Evolutionary conservation across 2,888 invertebrate species (phyloP), one percentile per base, ranked within the genome.

Genomic region (Dryocosmus kuriphilus): DNA sequence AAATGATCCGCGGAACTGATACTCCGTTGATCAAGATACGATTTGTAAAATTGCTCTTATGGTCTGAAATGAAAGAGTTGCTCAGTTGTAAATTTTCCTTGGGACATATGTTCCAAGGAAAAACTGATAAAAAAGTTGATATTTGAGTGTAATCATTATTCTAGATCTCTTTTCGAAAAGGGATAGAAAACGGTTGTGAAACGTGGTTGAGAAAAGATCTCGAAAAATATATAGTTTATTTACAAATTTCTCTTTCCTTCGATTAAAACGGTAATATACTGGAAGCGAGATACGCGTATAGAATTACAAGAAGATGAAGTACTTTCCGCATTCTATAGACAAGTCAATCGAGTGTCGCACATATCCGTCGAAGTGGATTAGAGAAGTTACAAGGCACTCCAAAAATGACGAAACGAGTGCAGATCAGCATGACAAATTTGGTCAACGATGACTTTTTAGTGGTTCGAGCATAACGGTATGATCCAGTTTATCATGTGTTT

Each of bases 401-500:
- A 71, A 71, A 71, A 71, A 71, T 30, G 71, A 71, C 11, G 30
- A 51, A 71, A 51, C 51, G 71, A 41, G 51, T 71, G 71, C 71
- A 71, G 30, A 51, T 51, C n/a, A 41, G 75, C 75, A 79, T 77
- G 76, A 81, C 84, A 41, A 80, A 79, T 86, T 84, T 84, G 86
- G 84, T 85, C 81, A 84, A 77, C 80, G 77, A 74, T 79, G 76
- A 77, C 71, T 86, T 87, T 86, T 86, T 87, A 83, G 84, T 79
- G 78, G 79, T 67, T 82, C 80, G 74, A 80, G 80, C 73, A 80
- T 87, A 88, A 88, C 88, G 88, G 88, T 88, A 86, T 77, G 88
- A 83, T 88, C 87, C 89, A 87, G 86, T 87, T 87, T 82, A 82
- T 83, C 85, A 84, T 82, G 83, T 85, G 85, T 82, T 85, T 79